Evolutionary conservation across 2,888 invertebrate species (phyloP), one percentile per base, ranked within the genome.

Genomic region (Encarsia formosa): DNA sequence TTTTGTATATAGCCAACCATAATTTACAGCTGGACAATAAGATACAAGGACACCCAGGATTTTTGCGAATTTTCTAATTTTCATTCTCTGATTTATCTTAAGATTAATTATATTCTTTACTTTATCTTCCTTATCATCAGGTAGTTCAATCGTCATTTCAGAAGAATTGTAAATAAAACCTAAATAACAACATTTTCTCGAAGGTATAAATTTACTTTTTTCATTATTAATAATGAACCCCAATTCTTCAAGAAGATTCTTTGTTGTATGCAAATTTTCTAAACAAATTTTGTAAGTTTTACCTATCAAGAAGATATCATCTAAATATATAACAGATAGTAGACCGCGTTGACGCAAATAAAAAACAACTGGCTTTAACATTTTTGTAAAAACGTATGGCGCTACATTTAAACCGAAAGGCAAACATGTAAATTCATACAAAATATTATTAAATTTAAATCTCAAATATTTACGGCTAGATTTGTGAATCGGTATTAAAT

Each of bases 331-430:
- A 1, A 58, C 54, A n/a, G 54, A 50, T 5, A 31, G 22, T 11
- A 57, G 35, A n/a, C 56, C 49, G 20, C 23, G 13, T 11, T 44
- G 43, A 29, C 59, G 8, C 20, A 60, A 50, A 15, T 19, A 19
- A 1, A 39, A 22, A 13, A 55, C 24, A 9, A 56, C 53, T 11
- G 56, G 56, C 40, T 59, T 59, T 15, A 59, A 23, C 4, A 56
- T n/a, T 35, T 56, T 59, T n/a, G 59, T 60, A 35, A 60, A 59
- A 5, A 56, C 16, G 22, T 19, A 52, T 4, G 57, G 53, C 1
- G 57, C 56, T 20, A 49, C 38, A 31, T 31, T 50, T 2, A 61
- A 35, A 3, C 59, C 57, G 23, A 61, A 59, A 8, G 61, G 57
- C 3, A 61, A 19, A 19, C 45, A 49, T 13, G 44, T 52, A 38